These are phyloP conservation scores for Trochalopteron elliotii DNA, from an alignment of 2,113 vertebrate species.

Conservation along the genomic window DNA sequence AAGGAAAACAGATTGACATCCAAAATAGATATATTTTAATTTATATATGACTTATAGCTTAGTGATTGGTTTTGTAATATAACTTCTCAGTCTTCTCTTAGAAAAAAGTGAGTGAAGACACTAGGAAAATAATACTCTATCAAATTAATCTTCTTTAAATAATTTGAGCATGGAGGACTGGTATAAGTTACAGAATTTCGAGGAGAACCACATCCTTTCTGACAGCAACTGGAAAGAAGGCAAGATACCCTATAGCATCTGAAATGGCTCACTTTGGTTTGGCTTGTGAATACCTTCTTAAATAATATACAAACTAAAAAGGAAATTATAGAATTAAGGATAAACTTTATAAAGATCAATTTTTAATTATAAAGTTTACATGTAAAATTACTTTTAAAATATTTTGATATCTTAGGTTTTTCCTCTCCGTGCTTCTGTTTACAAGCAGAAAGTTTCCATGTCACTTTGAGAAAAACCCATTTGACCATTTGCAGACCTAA, in stretches of 20 bases:
- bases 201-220: background rate
- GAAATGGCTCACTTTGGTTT: background rate
- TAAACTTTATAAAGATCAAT: background rate
- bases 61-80: conserved; percentile 25
- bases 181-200: background rate
- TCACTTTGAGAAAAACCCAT: conserved; percentile 22
- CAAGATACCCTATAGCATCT: background rate
- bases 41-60: background rate
- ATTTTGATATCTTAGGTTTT: background rate
- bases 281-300: background rate
- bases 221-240: background rate
- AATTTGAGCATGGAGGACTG: conserved; percentile 8
- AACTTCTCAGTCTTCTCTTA: conserved; percentile 31
- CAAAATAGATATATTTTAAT: background rate
- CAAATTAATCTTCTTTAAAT: conserved; percentile 40
- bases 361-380: background rate
- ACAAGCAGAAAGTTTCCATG: background rate
- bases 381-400: background rate
- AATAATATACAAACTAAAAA: background rate
- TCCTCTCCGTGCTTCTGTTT: background rate
- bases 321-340: background rate
- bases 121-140: conserved; percentile 43
- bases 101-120: conserved; percentile 19
- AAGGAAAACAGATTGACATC: background rate
- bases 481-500: conserved; percentile 64